Evolutionary conservation across 1,140 invertebrate genomes (phyloP), one percentile per base, ranked within the genome.

Genomic region (Cydia pomonella): DNA sequence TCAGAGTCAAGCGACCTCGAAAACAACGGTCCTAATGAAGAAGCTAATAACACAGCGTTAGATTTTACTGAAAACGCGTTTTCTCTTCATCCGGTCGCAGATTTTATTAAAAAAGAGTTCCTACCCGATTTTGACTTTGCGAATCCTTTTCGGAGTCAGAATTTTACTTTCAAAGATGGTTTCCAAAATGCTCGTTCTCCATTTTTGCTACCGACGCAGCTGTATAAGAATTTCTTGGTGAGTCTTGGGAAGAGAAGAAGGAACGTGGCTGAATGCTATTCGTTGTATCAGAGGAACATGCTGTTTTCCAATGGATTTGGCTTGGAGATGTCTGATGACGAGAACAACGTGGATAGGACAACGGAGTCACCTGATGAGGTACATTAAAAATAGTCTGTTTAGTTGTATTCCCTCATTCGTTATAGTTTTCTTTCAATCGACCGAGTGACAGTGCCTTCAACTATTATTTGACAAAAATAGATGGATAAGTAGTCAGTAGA

Each of bases 151-250:
- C 85, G 90, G 73, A 89, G 86, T 74, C 89, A 93, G 72, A 88
- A 84, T 79, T 78, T 92, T 21, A 75, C 77, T 5, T 92, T 90
- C 16, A 93, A 93, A 76, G 91, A 92, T 85, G 87, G 91, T 9
- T 85, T 92, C 44, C 86, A 89, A 50, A 88, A 85, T 44, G 76
- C 82, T 3, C 80, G 89, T 72, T 87, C 93, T 3, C 94, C 94
- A 7, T 96, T 97, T 82, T 88, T 97, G 16, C 92, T 97, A 76
- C 96, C 96, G 7, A 95, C 96, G 74, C 96, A 97, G 81, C 92
- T 97, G 76, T 97, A 97, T 85, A 97, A 97, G 86, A 97, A 94
- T 83, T 93, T 97, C 64, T 89, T 97, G 77, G 96, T 96, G 23
- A 96, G 94, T 84, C 87, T 94, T 74, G 91, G 92, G 0, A 94